Percentiles rank a stretch among this genome's conserved stretches.
Evolutionary conservation across 2,113 vertebrate genomes (phyloP).

Genomic region (Chaetodon trifascialis): DNA sequence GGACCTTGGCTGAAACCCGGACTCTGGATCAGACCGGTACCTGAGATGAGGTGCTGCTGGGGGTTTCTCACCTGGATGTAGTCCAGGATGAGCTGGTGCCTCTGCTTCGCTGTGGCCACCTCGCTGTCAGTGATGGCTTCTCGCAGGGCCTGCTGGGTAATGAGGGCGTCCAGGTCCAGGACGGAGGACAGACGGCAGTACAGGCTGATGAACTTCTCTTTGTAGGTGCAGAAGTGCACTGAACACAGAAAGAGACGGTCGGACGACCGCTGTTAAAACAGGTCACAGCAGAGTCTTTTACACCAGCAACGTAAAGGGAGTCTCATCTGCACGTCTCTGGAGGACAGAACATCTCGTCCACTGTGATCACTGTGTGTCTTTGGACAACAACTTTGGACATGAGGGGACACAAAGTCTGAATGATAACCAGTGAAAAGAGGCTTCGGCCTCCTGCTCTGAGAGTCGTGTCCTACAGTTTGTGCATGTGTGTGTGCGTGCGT

Average conservation of each 20-base stretch:
- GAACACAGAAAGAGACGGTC: slow-evolving; percentile 44
- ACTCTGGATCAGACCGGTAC: too few relatives aligned
- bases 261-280: too few relatives aligned
- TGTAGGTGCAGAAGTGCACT: slow-evolving; percentile 98
- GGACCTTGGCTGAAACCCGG: too few relatives aligned
- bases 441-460: too few relatives aligned
- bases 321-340: too few relatives aligned
- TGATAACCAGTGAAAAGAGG: too few relatives aligned
- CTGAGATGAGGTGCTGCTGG: too few relatives aligned
- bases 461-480: background rate
- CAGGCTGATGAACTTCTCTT: slow-evolving; percentile 95
- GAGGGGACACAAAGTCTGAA: background rate
- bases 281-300: too few relatives aligned
- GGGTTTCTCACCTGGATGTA: slow-evolving; percentile 91
- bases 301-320: too few relatives aligned
- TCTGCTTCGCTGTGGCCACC: slow-evolving; percentile 92
- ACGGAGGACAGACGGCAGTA: slow-evolving; percentile 98
- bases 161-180: slow-evolving; percentile 95
- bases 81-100: slow-evolving; percentile 94
- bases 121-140: slow-evolving; percentile 97
- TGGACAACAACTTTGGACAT: background rate
- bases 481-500: slow-evolving; percentile 4
- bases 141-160: slow-evolving; percentile 95
- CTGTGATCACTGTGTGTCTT: background rate
- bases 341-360: background rate